phyloP scores from a whole-genome alignment of 92 coral and sea anemone species.

The Plumapathes pennacea region DNA sequence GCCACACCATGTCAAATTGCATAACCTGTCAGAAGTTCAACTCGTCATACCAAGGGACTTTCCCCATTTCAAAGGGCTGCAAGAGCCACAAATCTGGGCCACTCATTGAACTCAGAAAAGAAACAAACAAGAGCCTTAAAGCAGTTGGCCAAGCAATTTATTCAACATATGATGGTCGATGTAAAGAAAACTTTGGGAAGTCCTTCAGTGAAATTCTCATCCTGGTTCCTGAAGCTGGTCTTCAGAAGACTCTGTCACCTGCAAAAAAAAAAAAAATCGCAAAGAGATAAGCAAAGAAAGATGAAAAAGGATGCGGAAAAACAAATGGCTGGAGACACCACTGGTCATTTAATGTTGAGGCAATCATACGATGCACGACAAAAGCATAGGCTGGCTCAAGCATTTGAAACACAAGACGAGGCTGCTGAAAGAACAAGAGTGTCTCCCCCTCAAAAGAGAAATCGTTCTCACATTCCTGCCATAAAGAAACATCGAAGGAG shows the following conservation, averaged over 20 bases:
- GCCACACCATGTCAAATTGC: conserved; percentile 8
- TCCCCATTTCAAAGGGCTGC: neutral
- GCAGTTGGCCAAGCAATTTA: conserved; percentile 16
- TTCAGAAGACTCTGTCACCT: conserved; percentile 33
- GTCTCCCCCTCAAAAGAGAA: conserved; percentile 4
- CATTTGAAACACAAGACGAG: conserved; percentile 32
- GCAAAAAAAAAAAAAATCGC: conserved; percentile 9
- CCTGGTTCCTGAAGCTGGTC: conserved; percentile 48
- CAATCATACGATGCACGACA: conserved; percentile 26
- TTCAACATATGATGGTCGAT: conserved; percentile 19
- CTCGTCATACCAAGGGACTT: conserved; percentile 7
- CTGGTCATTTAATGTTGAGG: conserved; percentile 4
- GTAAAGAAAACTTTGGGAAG: conserved; percentile 28
- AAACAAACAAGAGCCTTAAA: conserved; percentile 28
- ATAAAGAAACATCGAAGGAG: conserved; percentile 1
- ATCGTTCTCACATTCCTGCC: conserved; percentile 16
- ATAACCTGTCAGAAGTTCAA: conserved; percentile 11
- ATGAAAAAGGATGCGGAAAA: conserved; percentile 5
- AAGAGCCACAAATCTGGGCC: neutral
- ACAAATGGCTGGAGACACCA: conserved; percentile 11
- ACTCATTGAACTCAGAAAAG: conserved; percentile 1
- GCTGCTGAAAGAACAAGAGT: conserved; percentile 15
- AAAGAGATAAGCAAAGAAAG: conserved; percentile 17
- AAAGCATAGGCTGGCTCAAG: conserved; percentile 11
- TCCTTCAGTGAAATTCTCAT: conserved; percentile 23